These are phyloP conservation scores for Cordilura impudica DNA, from an alignment of 2,888 invertebrate species.

Conservation along the genomic window DNA sequence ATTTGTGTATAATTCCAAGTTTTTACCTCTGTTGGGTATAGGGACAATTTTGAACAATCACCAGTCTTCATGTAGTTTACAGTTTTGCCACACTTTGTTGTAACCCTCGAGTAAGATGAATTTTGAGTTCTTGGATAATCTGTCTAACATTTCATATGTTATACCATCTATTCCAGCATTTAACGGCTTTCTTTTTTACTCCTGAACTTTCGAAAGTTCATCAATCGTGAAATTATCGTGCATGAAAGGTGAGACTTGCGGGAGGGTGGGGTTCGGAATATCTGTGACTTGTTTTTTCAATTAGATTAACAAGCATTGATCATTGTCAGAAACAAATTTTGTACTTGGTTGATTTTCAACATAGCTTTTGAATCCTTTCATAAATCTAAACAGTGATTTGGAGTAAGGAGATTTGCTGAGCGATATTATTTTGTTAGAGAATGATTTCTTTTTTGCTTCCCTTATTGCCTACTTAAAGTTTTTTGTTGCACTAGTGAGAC, in stretches of 20 bases:
- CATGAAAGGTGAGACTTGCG: not conserved
- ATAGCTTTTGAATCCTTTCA: not conserved
- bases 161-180: not conserved
- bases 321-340: not conserved
- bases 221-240: not conserved
- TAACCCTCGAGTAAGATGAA: not conserved
- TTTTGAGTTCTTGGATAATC: not conserved
- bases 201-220: not conserved
- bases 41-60: slow-evolving; percentile 28
- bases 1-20: not conserved
- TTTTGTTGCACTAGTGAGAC: not conserved
- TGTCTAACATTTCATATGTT: slow-evolving; percentile 10
- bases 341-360: not conserved
- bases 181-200: not conserved
- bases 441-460: not conserved
- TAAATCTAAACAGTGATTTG: not conserved
- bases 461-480: not conserved
- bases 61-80: slow-evolving; percentile 18
- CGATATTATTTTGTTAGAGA: not conserved
- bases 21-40: slow-evolving; percentile 9
- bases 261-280: not conserved
- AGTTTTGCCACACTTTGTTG: slow-evolving; percentile 1
- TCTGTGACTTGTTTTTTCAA: not conserved
- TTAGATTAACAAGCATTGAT: not conserved
- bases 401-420: not conserved